These are phyloP conservation scores for Actinostola sp. DNA, from an alignment of 92 coral and sea anemone genomes.

Conservation along the genomic window DNA sequence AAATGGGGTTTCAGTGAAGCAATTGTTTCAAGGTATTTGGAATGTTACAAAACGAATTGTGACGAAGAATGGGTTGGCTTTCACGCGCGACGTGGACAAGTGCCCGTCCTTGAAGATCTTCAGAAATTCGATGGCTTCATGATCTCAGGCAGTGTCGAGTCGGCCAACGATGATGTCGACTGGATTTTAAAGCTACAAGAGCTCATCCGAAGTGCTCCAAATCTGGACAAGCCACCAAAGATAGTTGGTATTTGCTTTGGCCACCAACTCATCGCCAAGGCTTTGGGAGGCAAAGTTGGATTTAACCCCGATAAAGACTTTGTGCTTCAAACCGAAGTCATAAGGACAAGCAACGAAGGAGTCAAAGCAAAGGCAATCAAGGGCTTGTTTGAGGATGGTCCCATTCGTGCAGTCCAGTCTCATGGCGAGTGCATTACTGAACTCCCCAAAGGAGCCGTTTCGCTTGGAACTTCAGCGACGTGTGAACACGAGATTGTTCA, in stretches of 20 bases:
- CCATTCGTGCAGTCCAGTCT: constrained; percentile 62
- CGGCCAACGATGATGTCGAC: constrained; percentile 64
- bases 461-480: constrained; percentile 64
- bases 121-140: constrained; percentile 63
- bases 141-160: constrained; percentile 73
- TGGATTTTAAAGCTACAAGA: constrained; percentile 65
- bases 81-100: constrained; percentile 50
- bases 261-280: constrained; percentile 76
- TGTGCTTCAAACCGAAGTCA: constrained; percentile 65
- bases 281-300: constrained; percentile 82
- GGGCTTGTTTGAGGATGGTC: constrained; percentile 53
- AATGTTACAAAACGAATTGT: constrained; percentile 12
- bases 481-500: constrained; percentile 80
- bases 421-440: constrained; percentile 80
- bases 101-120: constrained; percentile 63
- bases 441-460: constrained; percentile 67
- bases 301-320: constrained; percentile 72
- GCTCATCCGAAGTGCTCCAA: constrained; percentile 32
- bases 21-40: constrained; percentile 42
- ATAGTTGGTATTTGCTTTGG: constrained; percentile 89
- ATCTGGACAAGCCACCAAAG: constrained; percentile 50
- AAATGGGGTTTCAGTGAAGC: constrained; percentile 80
- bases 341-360: constrained; percentile 37
- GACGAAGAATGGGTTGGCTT: constrained; percentile 64
- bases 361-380: constrained; percentile 22